These are phyloP conservation scores for Salticus scenicus DNA, from an alignment of 2,888 invertebrate species.

Conservation along the genomic window DNA sequence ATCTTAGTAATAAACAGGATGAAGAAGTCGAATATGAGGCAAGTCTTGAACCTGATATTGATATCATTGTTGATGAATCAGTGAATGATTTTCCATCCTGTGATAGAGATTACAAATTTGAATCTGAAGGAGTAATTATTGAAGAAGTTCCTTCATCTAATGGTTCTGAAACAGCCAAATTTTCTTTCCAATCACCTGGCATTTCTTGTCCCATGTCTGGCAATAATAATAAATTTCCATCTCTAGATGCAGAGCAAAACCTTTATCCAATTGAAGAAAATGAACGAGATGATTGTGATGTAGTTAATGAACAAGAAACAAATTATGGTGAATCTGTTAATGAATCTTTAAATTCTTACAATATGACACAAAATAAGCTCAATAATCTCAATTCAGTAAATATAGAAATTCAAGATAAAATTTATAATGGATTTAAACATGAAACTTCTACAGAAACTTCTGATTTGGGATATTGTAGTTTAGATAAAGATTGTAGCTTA, in stretches of 20 bases:
- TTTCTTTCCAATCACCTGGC: neutral
- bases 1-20: neutral
- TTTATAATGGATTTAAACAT: neutral
- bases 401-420: neutral
- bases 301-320: neutral
- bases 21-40: neutral
- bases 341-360: neutral
- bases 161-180: neutral
- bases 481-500: conserved; percentile 18
- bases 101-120: neutral
- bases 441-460: neutral
- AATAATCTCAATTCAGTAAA: neutral
- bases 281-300: neutral
- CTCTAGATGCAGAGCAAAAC: neutral
- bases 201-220: neutral
- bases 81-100: neutral
- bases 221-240: neutral
- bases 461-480: conserved; percentile 57
- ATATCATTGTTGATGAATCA: neutral
- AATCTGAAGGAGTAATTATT: neutral
- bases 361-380: neutral
- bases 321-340: neutral
- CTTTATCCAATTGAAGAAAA: neutral
- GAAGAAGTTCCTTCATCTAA: neutral
- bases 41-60: neutral